phyloP scores from a whole-genome alignment of 2,888 invertebrate species.

The Cacoxenus indagator region DNA sequence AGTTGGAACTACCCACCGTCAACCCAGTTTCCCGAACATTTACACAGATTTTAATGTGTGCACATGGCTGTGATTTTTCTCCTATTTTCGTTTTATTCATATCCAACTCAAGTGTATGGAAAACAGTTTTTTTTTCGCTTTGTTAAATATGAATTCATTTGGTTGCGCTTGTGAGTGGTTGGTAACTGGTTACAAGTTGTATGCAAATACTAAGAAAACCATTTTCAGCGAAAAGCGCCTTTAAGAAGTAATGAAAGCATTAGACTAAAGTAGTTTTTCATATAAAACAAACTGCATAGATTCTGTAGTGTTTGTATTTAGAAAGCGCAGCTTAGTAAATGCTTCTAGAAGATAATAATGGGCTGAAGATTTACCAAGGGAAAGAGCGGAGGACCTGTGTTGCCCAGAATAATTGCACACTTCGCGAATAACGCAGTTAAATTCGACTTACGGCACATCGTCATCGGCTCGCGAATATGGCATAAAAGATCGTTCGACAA shows the following conservation, averaged over 20 bases:
- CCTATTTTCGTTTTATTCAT: neutral
- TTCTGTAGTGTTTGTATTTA: neutral
- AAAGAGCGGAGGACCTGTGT: no score
- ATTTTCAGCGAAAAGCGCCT: neutral
- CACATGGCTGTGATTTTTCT: constrained; percentile 14
- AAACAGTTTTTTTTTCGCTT: constrained; percentile 18
- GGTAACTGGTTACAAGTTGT: constrained; percentile 10
- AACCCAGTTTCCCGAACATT: no score
- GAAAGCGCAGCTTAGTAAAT: neutral
- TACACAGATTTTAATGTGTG: neutral
- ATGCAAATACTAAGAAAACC: constrained; percentile 2
- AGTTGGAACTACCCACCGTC: no score
- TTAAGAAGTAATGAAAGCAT: neutral
- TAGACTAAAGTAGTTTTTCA: constrained; percentile 21
- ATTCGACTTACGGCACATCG: no score
- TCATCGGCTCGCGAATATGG: no score
- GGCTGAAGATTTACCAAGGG: no score
- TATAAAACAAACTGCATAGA: constrained; percentile 24
- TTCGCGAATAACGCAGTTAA: no score
- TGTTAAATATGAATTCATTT: constrained; percentile 20
- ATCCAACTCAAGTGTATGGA: constrained; percentile 13
- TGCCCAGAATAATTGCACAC: no score
- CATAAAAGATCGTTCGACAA: no score
- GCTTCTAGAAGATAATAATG: neutral
- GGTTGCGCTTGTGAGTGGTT: neutral